Evolutionary conservation across 2,113 vertebrate genomes (phyloP), one percentile per base, ranked within the genome.

Genomic region (Stomatorhinus ivindoensis): DNA sequence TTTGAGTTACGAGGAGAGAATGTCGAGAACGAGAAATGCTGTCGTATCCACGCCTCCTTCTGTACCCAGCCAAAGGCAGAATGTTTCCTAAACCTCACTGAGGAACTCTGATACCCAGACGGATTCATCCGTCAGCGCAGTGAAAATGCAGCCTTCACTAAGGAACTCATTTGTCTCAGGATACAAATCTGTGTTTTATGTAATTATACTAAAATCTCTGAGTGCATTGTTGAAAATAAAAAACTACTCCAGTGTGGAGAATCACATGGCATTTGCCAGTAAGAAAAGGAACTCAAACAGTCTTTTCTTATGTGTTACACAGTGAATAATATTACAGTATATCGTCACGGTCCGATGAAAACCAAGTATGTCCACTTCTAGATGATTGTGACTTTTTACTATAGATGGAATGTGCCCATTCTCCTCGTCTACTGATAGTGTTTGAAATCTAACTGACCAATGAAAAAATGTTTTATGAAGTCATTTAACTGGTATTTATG

Each of bases 91-190:
- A 80, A 39, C 15, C 31, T 19, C 42, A 42, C 31, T 5, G 6
- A 5, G 39, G 35, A n/a, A 47, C 24, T 39, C 5, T 3, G 19
- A 84, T 4, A 84, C 21, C 82, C 15, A 47, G 44, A 46, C 10
- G 7, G 39, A 46, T 2, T 46, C 15, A 35, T 47, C 24, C 44
- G n/a, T 84, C 44, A 2, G 44, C 47, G 80, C 46, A 65, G 19
- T 61, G 19, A 61, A 65, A 35, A 55, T 17, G n/a, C 35, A 4
- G 31, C 35, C 39, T 58, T 42, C n/a, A 31, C 42, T 47, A 88
- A 73, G 44, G 87, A 88, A 48, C 87, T 73, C 61, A 48, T 88
- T 88, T 88, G 61, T 61, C 87, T 87, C 87, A 61, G 87, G 87
- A 87, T 61, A 44, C 51, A 87, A 31, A 44, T 39, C 61, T 65